Evolutionary conservation across 1,140 invertebrate genomes (phyloP).

Genomic region (Anagrus nilaparvatae): DNA sequence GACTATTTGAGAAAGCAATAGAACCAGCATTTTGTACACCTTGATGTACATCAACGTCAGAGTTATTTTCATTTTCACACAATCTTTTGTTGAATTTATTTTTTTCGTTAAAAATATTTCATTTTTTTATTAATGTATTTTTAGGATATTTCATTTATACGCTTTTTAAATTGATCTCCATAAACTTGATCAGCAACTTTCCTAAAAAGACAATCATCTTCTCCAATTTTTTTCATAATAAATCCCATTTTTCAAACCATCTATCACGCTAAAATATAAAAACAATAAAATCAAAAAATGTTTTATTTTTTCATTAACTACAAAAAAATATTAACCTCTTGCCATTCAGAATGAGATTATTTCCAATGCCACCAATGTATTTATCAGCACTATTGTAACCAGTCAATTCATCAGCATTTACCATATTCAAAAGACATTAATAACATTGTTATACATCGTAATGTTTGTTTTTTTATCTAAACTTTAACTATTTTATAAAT

Average conservation of each 20-base stretch:
- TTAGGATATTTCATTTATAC: slow-evolving; percentile 33
- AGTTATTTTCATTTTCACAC: slow-evolving; percentile 23
- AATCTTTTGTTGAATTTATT: too few species aligned
- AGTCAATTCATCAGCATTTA: slow-evolving; percentile 25
- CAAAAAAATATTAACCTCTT: slow-evolving; percentile 37
- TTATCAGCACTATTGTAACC: slow-evolving; percentile 74
- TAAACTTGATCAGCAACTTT: slow-evolving; percentile 89
- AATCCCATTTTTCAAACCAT: slow-evolving; percentile 68
- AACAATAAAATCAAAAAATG: slow-evolving; percentile 3
- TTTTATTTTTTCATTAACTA: neutral
- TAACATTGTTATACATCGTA: too few species aligned
- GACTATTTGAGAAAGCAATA: slow-evolving; percentile 34
- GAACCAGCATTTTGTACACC: slow-evolving; percentile 35
- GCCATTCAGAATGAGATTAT: slow-evolving; percentile 49
- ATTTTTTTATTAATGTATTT: slow-evolving; percentile 2
- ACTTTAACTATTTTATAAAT: too few species aligned
- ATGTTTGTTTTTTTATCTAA: too few species aligned
- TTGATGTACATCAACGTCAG: slow-evolving; percentile 44
- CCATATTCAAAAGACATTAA: slow-evolving; percentile 29
- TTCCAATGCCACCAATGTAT: slow-evolving; percentile 49
- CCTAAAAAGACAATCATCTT: slow-evolving; percentile 89
- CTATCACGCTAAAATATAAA: slow-evolving; percentile 45
- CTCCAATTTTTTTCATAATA: slow-evolving; percentile 78
- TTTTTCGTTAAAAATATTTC: slow-evolving; percentile 10
- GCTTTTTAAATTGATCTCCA: slow-evolving; percentile 91